phyloP scores from a whole-genome alignment of 2,797 vertebrate species.

The Somateria mollissima region DNA sequence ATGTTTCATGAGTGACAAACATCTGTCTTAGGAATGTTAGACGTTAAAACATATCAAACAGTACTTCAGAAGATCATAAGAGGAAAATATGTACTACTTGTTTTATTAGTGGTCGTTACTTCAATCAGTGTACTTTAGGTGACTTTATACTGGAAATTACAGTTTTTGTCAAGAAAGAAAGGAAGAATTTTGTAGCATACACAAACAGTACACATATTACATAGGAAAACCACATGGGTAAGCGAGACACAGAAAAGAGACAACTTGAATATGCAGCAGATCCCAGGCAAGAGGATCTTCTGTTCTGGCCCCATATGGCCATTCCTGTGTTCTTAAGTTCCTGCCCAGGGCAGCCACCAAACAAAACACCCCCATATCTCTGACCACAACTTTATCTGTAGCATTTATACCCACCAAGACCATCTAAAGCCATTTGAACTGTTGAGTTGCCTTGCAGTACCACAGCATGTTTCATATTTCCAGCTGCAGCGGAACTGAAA shows the following conservation, averaged over 20 bases:
- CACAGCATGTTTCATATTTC: accelerated
- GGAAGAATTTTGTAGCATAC: neutral
- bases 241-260: neutral
- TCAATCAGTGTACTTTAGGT: slow-evolving; percentile 33
- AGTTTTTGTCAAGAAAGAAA: slow-evolving; percentile 25
- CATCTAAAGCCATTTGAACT: neutral
- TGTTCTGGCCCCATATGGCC: accelerated
- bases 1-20: slow-evolving; percentile 45
- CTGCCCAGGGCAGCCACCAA: neutral
- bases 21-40: slow-evolving; percentile 19
- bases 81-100: slow-evolving; percentile 4
- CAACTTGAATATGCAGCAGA: neutral
- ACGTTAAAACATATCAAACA: slow-evolving; percentile 17
- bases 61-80: slow-evolving; percentile 1
- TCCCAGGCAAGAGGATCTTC: accelerated
- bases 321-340: neutral
- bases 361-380: neutral
- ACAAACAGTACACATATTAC: neutral
- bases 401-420: neutral
- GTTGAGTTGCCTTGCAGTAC: neutral
- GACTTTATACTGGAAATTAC: neutral
- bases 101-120: neutral
- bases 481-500: neutral
- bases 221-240: neutral
- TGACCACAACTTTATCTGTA: neutral